phyloP scores from a whole-genome alignment of 2,888 invertebrate genomes.

The Deilephila elpenor region DNA sequence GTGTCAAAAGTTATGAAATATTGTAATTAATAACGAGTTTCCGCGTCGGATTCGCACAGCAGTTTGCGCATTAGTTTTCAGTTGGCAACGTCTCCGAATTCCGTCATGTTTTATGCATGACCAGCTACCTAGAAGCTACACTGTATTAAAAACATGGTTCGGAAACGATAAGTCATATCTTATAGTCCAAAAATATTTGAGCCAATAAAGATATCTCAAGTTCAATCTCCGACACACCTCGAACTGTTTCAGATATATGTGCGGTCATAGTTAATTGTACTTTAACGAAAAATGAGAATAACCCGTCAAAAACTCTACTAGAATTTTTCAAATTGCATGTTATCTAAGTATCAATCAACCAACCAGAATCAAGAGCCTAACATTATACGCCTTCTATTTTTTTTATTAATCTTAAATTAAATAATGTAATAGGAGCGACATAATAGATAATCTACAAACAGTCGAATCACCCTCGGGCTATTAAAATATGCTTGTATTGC shows the following conservation, averaged over 20 bases:
- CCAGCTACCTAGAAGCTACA: conserved; percentile 1
- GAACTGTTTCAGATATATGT: too few relatives aligned
- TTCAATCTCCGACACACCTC: too few relatives aligned
- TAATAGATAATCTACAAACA: not conserved
- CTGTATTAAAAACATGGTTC: not conserved
- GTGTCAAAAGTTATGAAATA: conserved; percentile 22
- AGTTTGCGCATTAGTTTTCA: not conserved
- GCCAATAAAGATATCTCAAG: too few relatives aligned
- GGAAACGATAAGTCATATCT: not conserved
- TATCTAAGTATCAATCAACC: too few relatives aligned
- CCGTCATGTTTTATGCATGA: conserved; percentile 11
- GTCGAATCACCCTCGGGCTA: not conserved
- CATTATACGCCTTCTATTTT: not conserved
- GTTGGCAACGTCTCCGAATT: conserved; percentile 14
- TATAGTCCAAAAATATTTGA: too few relatives aligned
- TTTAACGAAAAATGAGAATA: too few relatives aligned
- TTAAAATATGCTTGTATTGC: conserved; percentile 10
- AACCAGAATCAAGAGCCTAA: not conserved
- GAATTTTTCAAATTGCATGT: too few relatives aligned
- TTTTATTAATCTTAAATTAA: not conserved
- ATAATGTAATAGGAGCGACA: not conserved
- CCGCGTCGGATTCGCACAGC: not conserved
- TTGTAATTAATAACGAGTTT: not conserved
- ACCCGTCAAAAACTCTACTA: too few relatives aligned
- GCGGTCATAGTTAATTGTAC: too few relatives aligned